These are phyloP conservation scores for Sternotherus odoratus DNA, from an alignment of 2,797 vertebrate genomes.

Conservation along the genomic window DNA sequence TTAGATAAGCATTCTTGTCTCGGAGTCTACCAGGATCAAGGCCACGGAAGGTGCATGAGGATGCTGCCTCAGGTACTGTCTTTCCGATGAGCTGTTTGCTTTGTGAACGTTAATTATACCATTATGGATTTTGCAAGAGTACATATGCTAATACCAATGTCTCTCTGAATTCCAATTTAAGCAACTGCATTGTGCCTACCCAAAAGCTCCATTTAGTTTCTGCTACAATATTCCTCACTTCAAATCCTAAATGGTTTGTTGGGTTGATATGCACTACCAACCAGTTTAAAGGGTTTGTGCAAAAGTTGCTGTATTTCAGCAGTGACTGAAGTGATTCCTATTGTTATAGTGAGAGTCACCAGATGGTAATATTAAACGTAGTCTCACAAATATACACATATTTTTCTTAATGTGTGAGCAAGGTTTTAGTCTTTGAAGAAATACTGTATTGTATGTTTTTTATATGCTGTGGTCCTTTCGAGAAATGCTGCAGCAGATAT, in stretches of 20 bases:
- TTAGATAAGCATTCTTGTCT: neutral
- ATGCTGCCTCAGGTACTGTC: neutral
- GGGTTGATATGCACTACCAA: neutral
- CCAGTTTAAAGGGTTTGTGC: neutral
- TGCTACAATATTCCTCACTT: neutral
- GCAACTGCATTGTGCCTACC: neutral
- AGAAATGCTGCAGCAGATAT: slow-evolving; percentile 46
- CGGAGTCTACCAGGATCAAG: neutral
- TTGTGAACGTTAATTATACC: slow-evolving; percentile 6
- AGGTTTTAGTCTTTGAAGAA: slow-evolving; percentile 38
- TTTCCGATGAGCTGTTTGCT: neutral
- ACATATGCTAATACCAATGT: neutral
- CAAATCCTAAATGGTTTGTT: neutral
- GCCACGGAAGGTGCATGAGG: neutral
- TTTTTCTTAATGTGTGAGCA: slow-evolving; percentile 23
- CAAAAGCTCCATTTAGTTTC: neutral
- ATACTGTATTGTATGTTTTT: slow-evolving; percentile 23
- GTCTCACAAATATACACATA: slow-evolving; percentile 27
- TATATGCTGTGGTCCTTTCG: slow-evolving; percentile 23
- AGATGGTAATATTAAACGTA: neutral
- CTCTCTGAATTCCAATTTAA: neutral
- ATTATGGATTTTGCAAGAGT: neutral
- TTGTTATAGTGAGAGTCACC: neutral
- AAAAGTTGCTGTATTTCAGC: neutral
- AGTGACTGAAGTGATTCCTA: neutral